Conservation (phyloP, 2,113 vertebrate species). For the Sorex araneus region DNA sequence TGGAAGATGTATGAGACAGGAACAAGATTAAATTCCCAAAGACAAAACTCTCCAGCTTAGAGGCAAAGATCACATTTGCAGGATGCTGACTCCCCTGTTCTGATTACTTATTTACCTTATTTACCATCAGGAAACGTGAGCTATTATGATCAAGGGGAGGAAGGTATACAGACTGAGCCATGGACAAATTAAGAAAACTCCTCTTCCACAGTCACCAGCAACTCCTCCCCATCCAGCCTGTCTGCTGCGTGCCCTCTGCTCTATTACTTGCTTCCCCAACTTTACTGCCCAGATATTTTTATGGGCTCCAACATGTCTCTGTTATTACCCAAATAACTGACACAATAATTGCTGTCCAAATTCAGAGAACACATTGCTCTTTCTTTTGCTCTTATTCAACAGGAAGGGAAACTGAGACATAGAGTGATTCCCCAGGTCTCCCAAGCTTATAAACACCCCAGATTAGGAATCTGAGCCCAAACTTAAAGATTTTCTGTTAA, state of each 20-base stretch:
- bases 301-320: background rate
- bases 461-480: background rate
- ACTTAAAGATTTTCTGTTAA: slow-evolving; percentile 34
- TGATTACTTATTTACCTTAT: slow-evolving; percentile 18
- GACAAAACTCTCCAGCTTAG: slow-evolving; percentile 31
- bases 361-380: slow-evolving; percentile 25
- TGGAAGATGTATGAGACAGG: background rate
- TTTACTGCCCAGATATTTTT: background rate
- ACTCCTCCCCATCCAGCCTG: background rate
- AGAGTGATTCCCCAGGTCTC: slow-evolving; percentile 66
- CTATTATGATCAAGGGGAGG: background rate
- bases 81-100: background rate
- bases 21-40: slow-evolving; percentile 33
- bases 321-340: background rate
- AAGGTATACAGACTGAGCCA: background rate
- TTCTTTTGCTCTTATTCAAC: slow-evolving; percentile 18
- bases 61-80: background rate
- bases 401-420: slow-evolving; percentile 74
- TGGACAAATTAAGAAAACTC: background rate
- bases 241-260: background rate
- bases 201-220: background rate
- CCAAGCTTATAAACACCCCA: slow-evolving; percentile 24
- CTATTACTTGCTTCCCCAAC: background rate
- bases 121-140: background rate
- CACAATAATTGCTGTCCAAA: background rate